These are phyloP conservation scores for Ellobium chinense DNA, from an alignment of 2,888 invertebrate species.

Conservation along the genomic window DNA sequence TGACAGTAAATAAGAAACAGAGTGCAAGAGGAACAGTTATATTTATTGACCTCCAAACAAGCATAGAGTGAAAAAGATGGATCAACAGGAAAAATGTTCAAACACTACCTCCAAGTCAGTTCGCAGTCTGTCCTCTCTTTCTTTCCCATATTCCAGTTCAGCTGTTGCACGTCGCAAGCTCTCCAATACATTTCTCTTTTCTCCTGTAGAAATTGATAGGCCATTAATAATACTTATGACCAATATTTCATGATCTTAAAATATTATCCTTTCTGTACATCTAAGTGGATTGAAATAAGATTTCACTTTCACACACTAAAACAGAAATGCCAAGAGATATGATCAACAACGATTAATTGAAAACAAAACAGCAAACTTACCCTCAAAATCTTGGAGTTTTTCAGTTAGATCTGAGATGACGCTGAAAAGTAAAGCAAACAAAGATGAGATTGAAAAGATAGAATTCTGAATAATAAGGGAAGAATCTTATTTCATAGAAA, in stretches of 20 bases:
- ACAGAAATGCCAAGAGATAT: background rate
- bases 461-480: too few relatives aligned
- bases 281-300: background rate
- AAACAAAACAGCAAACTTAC: constrained; percentile 57
- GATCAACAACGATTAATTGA: background rate
- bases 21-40: too few relatives aligned
- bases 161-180: constrained; percentile 63
- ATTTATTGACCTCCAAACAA: too few relatives aligned
- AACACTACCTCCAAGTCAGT: constrained; percentile 68
- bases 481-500: too few relatives aligned
- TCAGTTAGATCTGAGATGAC: constrained; percentile 66
- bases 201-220: constrained; percentile 62
- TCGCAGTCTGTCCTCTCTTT: constrained; percentile 69
- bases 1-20: too few relatives aligned
- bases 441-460: background rate
- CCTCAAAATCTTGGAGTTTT: constrained; percentile 67
- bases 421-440: background rate
- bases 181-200: constrained; percentile 65
- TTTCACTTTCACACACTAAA: background rate
- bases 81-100: background rate
- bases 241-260: background rate
- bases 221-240: background rate
- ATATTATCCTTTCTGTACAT: background rate
- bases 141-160: constrained; percentile 71
- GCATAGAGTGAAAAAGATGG: too few relatives aligned